Evolutionary conservation across 2,113 vertebrate genomes (phyloP).

Genomic region (Fregata magnificens): DNA sequence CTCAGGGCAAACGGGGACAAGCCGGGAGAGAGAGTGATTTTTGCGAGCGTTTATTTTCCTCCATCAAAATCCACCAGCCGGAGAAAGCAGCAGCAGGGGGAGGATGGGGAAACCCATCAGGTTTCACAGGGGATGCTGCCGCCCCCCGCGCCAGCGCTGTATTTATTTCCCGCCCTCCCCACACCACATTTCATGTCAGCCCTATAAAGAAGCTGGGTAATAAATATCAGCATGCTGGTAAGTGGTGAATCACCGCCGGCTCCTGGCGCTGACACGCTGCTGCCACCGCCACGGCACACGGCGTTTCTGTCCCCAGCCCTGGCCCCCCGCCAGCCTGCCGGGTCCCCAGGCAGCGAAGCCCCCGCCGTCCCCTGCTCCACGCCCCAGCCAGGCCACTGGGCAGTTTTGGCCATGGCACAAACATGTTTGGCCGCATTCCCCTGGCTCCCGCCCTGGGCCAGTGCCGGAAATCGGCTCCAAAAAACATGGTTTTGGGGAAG

Average conservation of each 20-base stretch:
- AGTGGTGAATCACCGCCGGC: conserved; percentile 42
- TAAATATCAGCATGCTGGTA: conserved; percentile 37
- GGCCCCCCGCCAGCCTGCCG: not conserved
- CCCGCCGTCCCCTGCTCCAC: not conserved
- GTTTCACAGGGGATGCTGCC: not conserved
- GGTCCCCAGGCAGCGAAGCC: not conserved
- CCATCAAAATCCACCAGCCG: conserved; percentile 29
- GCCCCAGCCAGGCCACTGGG: not conserved
- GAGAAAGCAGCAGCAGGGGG: not conserved
- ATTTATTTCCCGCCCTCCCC: not conserved
- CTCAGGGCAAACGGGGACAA: conserved; percentile 59
- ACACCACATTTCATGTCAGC: not conserved
- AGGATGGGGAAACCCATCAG: conserved; percentile 16
- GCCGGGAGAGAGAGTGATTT: not conserved
- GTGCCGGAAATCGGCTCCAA: not conserved
- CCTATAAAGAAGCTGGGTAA: not conserved
- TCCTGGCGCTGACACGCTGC: not conserved
- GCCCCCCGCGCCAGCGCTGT: not conserved
- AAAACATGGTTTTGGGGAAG: not conserved
- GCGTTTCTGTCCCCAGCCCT: not conserved
- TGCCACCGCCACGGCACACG: not conserved
- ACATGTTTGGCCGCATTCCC: not conserved
- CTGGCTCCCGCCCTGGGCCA: not conserved
- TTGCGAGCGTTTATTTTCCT: conserved; percentile 32
- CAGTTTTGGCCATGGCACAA: not conserved